Base-by-base conservation (phyloP, 2,888 invertebrate species). In the Erynnis tages region DNA sequence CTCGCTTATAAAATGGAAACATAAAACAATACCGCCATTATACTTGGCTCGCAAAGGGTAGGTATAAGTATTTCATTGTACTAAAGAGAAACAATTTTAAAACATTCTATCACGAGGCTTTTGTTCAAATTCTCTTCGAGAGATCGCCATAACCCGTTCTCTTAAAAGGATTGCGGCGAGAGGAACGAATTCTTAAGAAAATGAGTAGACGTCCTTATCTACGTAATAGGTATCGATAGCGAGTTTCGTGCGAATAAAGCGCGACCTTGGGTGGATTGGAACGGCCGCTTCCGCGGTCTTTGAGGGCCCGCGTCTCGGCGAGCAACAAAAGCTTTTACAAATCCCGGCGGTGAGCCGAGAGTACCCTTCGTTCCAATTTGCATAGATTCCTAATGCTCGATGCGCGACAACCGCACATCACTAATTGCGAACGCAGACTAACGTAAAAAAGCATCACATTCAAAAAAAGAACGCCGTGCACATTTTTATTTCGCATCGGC, bases 371-470 rank as follows among this genome's bases (percentile, higher is more conserved):
- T 13, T 55, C 61, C 59, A 72, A 84, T 87, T 83, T 82, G 79
- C 85, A 84, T 85, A 71, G 67, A 78, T 73, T 73, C 77, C 77
- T 79, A 79, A 81, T 77, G 67, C 75, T 75, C 81, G 73, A 75
- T 76, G 73, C 69, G 74, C 73, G 81, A 79, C 82, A 77, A 72
- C 80, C 82, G 76, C 84, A 83, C 85, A 86, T 80, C 84, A 85
- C 89, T 88, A 89, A 89, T 89, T 88, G 87, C 82, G 72, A 86
- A 87, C 86, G 87, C 87, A 87, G 86, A 89, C 89, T 83, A 84
- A 83, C 81, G 80, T 76, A 88, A 88, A 87, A 87, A 85, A 85
- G 79, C 83, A 86, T 84, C 82, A 82, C 87, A 86, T 85, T 69
- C 80, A 79, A 37, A 84, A 86, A 88, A 87, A 87, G 82, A 79